Conservation (phyloP, 2,797 vertebrate species). For the Botia kubotai region DNA sequence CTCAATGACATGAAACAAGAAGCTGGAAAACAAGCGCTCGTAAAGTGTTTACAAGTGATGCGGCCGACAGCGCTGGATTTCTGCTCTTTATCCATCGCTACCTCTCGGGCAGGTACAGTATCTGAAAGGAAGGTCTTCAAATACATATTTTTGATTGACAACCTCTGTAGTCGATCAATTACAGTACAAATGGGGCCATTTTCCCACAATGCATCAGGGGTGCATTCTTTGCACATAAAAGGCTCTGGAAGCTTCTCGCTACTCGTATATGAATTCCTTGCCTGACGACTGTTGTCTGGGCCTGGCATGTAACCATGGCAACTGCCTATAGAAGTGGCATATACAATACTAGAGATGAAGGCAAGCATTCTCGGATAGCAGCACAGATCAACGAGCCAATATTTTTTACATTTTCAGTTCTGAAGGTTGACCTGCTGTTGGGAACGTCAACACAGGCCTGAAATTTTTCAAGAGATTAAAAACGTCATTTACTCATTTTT, state of each 20-base stretch:
- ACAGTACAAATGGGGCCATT: neutral
- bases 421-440: neutral
- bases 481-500: neutral
- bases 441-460: constrained; percentile 12
- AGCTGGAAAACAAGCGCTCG: constrained; percentile 32
- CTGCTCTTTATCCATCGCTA: constrained; percentile 7
- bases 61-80: constrained; percentile 9
- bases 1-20: constrained; percentile 57
- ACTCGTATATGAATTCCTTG: neutral
- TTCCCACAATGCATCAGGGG: neutral
- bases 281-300: constrained; percentile 14
- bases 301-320: constrained; percentile 43
- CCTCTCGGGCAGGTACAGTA: neutral
- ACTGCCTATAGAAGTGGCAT: constrained; percentile 13
- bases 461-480: no score
- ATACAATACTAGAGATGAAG: constrained; percentile 21
- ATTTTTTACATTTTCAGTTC: neutral
- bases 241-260: neutral
- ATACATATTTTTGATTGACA: neutral
- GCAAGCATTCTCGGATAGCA: neutral
- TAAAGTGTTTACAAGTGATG: constrained; percentile 61
- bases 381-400: neutral
- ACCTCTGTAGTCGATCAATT: neutral
- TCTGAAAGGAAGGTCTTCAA: neutral
- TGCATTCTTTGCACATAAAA: constrained; percentile 1